phyloP scores from a whole-genome alignment of 2,113 vertebrate genomes.

The Dicrurus megarhynchus region DNA sequence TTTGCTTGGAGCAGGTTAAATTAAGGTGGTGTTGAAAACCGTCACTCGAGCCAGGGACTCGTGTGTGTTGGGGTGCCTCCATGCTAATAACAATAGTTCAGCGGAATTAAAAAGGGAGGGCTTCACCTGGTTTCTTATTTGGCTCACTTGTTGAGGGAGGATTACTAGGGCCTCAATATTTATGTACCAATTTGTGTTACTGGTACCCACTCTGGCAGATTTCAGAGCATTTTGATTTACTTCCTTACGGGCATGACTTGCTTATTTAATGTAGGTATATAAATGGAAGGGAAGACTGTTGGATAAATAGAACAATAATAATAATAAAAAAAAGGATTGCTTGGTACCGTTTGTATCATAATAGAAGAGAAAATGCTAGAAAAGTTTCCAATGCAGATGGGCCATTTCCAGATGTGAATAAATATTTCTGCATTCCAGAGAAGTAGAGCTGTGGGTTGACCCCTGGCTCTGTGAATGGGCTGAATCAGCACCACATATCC shows the following conservation, averaged over 20 bases:
- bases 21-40: slow-evolving; percentile 45
- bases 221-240: slow-evolving; percentile 46
- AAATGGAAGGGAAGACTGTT: background rate
- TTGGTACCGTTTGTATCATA: background rate
- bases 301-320: background rate
- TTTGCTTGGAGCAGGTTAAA: slow-evolving; percentile 53
- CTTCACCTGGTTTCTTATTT: background rate
- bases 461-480: slow-evolving; percentile 31
- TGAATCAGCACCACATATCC: slow-evolving; percentile 55
- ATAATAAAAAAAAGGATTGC: background rate
- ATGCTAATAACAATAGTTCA: background rate
- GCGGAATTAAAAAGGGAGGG: slow-evolving; percentile 5
- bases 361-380: slow-evolving; percentile 15
- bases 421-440: slow-evolving; percentile 61
- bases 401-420: slow-evolving; percentile 49
- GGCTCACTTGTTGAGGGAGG: slow-evolving; percentile 32
- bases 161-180: slow-evolving; percentile 25
- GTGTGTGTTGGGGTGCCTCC: background rate
- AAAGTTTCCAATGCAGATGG: slow-evolving; percentile 31
- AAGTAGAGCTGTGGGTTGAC: slow-evolving; percentile 54
- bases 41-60: background rate
- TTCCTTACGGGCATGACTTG: background rate
- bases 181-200: slow-evolving; percentile 44
- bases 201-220: background rate
- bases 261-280: background rate